Evolutionary conservation across 2,888 invertebrate species (phyloP), one percentile per base, ranked within the genome.

Genomic region (Scelioninae gen. 2): DNA sequence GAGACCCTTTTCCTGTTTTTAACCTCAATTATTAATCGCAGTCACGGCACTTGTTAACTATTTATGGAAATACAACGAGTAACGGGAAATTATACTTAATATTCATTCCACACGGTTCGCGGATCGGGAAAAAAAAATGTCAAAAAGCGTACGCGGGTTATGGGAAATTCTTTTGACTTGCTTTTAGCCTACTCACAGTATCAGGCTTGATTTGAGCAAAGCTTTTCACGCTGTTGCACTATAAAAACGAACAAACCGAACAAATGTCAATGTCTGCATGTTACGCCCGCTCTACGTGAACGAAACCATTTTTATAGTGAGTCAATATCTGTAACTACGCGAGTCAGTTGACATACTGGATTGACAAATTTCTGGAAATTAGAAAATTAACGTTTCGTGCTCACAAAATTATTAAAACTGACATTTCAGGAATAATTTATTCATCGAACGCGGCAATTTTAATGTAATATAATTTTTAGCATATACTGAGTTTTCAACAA

Each of bases 221-320:
- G 16, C 19, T 45, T 39, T 13, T 31, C 35, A 57, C 41, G 16
- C 31, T 43, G 43, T 55, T 74, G 55, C 52, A 46, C 45, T 37
- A 16, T 16, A 45, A 48, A 35, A 53, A 53, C 25, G 16, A 41
- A 16, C n/a, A 55, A 55, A 68, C 68, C 71, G 71, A 68, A 68
- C 52, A 71, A 71, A 68, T 64, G 68, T 74, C 71, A 71, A 63
- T 69, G 48, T 68, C 72, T 71, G 69, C 75, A 75, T 69, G 60
- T 65, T 75, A 75, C 69, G 72, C 72, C 72, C 72, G 63, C 58
- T 60, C 58, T 33, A 72, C 68, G 39, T 41, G 67, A 69, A 46
- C 64, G 73, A 71, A 45, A 55, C 71, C 72, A 75, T 75, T 71
- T 72, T 72, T 65, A 65, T 60, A 58, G 55, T 61, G 67, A 67